phyloP scores from a whole-genome alignment of 2,888 invertebrate species.

The Nowickia ferox region DNA sequence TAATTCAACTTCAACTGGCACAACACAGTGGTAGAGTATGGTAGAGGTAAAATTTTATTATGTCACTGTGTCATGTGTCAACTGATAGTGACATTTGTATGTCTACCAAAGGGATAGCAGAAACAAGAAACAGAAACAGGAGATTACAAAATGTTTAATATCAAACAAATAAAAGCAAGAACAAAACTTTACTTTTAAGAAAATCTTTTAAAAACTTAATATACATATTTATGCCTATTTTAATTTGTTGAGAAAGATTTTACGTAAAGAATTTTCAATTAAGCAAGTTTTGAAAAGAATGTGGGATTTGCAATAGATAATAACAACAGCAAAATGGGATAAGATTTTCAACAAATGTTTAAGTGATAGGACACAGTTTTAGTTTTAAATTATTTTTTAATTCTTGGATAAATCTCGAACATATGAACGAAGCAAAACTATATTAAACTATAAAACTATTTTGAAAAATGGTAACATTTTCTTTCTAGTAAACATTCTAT shows the following conservation, averaged over 20 bases:
- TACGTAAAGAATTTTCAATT: not conserved
- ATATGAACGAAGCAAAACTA: too few relatives aligned
- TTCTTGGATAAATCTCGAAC: too few relatives aligned
- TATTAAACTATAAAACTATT: too few relatives aligned
- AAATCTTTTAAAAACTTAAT: conserved; percentile 16
- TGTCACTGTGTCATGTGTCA: conserved; percentile 71
- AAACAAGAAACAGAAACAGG: conserved; percentile 54
- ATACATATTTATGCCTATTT: not conserved
- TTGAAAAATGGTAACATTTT: too few relatives aligned
- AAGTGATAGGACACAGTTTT: too few relatives aligned
- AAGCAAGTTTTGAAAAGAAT: not conserved
- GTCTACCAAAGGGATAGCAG: conserved; percentile 59
- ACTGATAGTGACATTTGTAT: conserved; percentile 61
- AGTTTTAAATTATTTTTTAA: too few relatives aligned
- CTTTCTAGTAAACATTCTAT: too few relatives aligned
- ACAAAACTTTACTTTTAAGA: conserved; percentile 37
- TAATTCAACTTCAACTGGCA: conserved; percentile 7
- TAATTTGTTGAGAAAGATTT: not conserved
- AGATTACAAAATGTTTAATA: conserved; percentile 66
- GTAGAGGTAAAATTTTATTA: conserved; percentile 63
- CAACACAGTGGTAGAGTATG: not conserved
- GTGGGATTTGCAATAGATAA: not conserved
- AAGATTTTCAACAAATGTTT: too few relatives aligned
- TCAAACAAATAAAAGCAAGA: conserved; percentile 26
- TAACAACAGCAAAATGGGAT: too few relatives aligned